phyloP scores from a whole-genome alignment of 2,113 vertebrate genomes.

The Chlamydotis undulata region DNA sequence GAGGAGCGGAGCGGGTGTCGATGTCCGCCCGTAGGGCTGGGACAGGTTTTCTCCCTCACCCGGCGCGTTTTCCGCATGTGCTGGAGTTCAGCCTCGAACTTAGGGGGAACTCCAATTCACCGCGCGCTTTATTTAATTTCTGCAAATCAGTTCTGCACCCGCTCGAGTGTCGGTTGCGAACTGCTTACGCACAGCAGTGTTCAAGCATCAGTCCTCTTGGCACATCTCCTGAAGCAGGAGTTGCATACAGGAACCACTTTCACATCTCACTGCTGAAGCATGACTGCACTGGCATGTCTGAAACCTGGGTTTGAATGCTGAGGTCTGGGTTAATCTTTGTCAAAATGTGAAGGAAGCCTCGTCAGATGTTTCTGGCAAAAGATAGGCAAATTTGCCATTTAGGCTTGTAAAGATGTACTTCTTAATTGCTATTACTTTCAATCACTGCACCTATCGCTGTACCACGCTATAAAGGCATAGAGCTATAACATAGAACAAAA shows the following conservation, averaged over 20 bases:
- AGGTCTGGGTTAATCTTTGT: background rate
- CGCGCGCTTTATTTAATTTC: fast-evolving
- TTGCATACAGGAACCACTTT: background rate
- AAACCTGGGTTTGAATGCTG: background rate
- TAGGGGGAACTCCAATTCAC: fast-evolving
- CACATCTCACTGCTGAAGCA: background rate
- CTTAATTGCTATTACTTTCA: background rate
- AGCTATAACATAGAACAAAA: background rate
- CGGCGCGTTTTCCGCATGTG: no score
- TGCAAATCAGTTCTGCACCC: fast-evolving
- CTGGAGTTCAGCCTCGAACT: no score
- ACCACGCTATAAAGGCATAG: background rate
- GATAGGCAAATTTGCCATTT: background rate
- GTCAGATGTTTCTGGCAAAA: background rate
- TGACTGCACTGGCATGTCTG: fast-evolving
- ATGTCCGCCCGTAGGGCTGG: background rate
- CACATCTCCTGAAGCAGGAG: background rate
- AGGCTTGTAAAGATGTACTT: background rate
- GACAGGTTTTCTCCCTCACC: background rate
- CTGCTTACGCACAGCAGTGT: fast-evolving
- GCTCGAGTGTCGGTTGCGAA: fast-evolving
- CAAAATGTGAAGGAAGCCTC: background rate
- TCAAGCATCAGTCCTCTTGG: background rate
- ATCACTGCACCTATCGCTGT: background rate
- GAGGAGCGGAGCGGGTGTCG: no score